These are phyloP conservation scores for Elaphurus davidianus DNA, from an alignment of 2,113 vertebrate species.

Conservation along the genomic window DNA sequence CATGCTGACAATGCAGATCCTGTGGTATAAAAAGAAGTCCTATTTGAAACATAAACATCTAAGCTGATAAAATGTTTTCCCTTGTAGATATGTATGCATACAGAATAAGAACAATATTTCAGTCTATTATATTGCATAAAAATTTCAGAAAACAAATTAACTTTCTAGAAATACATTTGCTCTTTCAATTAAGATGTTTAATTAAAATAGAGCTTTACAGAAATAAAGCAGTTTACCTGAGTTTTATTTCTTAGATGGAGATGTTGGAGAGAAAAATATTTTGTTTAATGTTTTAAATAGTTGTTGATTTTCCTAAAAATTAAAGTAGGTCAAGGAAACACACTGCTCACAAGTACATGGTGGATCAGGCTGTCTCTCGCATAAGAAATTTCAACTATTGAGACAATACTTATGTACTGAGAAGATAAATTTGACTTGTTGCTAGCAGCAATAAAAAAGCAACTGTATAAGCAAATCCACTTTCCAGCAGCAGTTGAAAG, in stretches of 20 bases:
- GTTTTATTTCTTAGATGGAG: conserved; percentile 20
- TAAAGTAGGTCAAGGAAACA: conserved; percentile 55
- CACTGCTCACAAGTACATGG: neutral
- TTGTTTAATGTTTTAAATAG: conserved; percentile 20
- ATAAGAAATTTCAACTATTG: conserved; percentile 55
- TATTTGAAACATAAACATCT: neutral
- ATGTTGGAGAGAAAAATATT: neutral
- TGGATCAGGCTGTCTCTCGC: neutral
- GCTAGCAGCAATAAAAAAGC: conserved; percentile 39
- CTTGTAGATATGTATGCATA: neutral
- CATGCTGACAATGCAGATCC: neutral
- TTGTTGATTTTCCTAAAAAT: conserved; percentile 49
- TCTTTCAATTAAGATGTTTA: conserved; percentile 20
- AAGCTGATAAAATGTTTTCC: neutral
- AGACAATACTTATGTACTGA: conserved; percentile 8
- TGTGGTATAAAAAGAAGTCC: neutral
- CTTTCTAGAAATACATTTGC: conserved; percentile 40
- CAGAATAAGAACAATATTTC: neutral
- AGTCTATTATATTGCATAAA: neutral
- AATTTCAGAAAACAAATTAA: conserved; percentile 21
- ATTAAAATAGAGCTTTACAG: neutral
- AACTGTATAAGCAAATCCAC: conserved; percentile 39
- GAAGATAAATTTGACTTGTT: conserved; percentile 51
- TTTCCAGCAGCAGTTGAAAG: conserved; percentile 34
- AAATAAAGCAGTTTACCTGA: neutral